Base-by-base conservation (phyloP, 1,140 invertebrate genomes). In the Homarus americanus region DNA sequence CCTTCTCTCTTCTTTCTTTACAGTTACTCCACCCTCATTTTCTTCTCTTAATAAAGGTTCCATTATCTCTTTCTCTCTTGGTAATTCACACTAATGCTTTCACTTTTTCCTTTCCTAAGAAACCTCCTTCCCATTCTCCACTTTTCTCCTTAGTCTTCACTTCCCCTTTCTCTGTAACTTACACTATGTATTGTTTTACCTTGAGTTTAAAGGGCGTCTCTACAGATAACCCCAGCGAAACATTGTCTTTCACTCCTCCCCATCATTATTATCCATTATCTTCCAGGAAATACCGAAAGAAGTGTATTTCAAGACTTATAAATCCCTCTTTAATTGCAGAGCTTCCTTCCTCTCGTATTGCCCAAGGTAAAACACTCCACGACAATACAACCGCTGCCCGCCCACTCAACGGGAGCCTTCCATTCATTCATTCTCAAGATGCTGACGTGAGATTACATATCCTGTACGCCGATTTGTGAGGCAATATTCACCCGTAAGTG, bases 371-470 rank as follows among this genome's bases (percentile, higher is more conserved):
- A 7, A 69, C 20, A 20, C 44, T 49, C n/a, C 44, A 49, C 44
- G 53, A 58, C 53, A 58, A 58, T 24, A 58, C 53, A 15, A 4
- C 15, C 24, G 4, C 53, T 24, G 53, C 20, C 53, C 53, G 15
- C 44, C 20, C 15, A 24, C 58, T 63, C 12, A 69, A 69, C 63
- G 63, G 63, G 63, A 69, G 63, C 24, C 63, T 32, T 49, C 28
- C 58, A 63, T 69, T 32, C 63, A 69, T 69, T 69, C 63, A 69
- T 69, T 69, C 63, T 32, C 63, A 69, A 69, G n/a, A 69, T 32
- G n/a, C 63, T 69, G 63, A 28, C n/a, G n/a, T 69, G 17, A 28
- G 5, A 69, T 28, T 69, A 32, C 63, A 4, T 34, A 69, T 10
- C n/a, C 58, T 9, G 9, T 24, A 34, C n/a, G 5, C 32, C 63